Percentiles rank a stretch among this genome's conserved stretches.
Evolutionary conservation across 2,888 invertebrate genomes (phyloP).

Genomic region (Frankliniella fusca): DNA sequence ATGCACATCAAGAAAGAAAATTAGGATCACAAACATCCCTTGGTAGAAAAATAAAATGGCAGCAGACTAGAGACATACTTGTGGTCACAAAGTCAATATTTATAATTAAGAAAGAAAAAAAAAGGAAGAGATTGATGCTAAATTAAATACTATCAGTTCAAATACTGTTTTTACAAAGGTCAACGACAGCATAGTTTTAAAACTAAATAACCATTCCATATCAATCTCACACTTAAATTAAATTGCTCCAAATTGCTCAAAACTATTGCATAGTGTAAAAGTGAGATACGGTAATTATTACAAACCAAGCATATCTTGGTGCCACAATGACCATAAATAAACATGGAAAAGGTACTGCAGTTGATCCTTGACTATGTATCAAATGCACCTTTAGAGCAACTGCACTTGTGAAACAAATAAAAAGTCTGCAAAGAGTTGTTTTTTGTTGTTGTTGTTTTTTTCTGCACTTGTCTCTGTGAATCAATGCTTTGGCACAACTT

Average conservation of each 20-base stretch:
- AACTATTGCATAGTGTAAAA: neutral
- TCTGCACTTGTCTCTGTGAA: too few species aligned
- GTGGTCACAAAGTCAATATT: neutral
- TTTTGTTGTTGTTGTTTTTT: too few species aligned
- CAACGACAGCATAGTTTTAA: neutral
- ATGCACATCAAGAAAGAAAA: constrained; percentile 8
- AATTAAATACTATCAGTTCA: neutral
- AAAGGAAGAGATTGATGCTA: neutral
- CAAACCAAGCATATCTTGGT: too few species aligned
- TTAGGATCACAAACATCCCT: neutral
- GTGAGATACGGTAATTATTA: too few species aligned
- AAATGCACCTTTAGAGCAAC: too few species aligned
- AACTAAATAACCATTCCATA: neutral
- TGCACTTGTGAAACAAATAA: too few species aligned
- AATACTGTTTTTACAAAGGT: neutral
- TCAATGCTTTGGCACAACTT: too few species aligned
- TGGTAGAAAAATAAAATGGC: neutral
- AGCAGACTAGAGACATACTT: constrained; percentile 16
- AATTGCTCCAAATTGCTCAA: neutral
- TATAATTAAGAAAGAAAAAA: neutral
- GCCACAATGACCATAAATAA: too few species aligned
- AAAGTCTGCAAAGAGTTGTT: too few species aligned
- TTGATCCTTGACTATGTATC: too few species aligned
- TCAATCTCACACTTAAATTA: neutral
- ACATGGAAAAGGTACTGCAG: too few species aligned